These are phyloP conservation scores for Alethe castanea DNA, from an alignment of 2,113 vertebrate genomes.

Conservation along the genomic window DNA sequence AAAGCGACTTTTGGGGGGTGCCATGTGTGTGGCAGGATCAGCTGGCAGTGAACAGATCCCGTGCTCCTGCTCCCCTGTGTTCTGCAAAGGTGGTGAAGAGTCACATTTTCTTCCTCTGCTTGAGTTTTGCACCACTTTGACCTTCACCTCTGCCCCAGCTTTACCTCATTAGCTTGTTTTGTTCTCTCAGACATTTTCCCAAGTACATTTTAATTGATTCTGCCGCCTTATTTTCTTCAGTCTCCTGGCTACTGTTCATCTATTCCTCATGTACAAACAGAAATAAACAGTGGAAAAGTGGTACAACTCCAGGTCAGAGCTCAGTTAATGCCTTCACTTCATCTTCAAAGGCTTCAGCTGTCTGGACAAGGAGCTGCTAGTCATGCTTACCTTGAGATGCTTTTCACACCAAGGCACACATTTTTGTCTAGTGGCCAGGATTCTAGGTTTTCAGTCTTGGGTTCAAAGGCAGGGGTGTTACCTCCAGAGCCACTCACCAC, in stretches of 20 bases:
- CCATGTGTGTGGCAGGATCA: background rate
- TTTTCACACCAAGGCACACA: background rate
- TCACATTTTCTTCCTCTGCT: background rate
- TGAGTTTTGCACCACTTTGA: background rate
- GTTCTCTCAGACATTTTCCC: background rate
- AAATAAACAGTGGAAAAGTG: background rate
- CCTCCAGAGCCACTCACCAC: background rate
- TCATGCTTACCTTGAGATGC: background rate
- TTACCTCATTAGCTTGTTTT: background rate
- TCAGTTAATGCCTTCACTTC: background rate
- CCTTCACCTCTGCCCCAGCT: background rate
- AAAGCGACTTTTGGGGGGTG: background rate
- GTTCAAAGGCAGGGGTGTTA: conserved; percentile 2
- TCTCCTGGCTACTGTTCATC: background rate
- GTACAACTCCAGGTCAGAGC: background rate
- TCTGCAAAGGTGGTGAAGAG: fast-evolving
- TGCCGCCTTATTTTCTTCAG: background rate
- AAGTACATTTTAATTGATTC: background rate
- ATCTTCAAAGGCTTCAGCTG: conserved; percentile 4
- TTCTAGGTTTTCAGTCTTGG: background rate
- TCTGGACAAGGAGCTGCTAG: background rate
- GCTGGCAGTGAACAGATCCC: background rate
- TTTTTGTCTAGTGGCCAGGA: background rate
- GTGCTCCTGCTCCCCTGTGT: background rate
- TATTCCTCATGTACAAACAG: background rate